Evolutionary conservation across 2,113 vertebrate species (phyloP), one percentile per base, ranked within the genome.

Genomic region (Tachuris rubrigastra): DNA sequence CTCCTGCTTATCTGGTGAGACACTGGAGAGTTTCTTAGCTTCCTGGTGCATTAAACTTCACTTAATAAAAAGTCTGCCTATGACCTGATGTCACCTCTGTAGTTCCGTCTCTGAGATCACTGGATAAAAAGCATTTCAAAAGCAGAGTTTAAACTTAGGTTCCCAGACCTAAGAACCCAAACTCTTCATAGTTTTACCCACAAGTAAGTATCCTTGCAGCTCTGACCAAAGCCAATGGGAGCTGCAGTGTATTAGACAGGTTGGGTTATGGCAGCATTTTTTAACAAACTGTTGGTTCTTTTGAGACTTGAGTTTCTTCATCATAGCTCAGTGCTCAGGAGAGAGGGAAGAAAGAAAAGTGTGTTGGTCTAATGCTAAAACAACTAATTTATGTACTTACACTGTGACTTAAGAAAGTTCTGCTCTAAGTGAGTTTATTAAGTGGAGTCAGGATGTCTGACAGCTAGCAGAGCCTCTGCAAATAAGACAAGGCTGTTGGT

Each of bases 381-480:
- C 93, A 95, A 97, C 96, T 96, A 95, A 97, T 97, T 96, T 97
- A 97, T 97, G 97, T 96, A 93, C 95, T 95, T 95, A 89, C 69
- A 85, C 95, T 96, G 95, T 89, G 96, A 97, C 96, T 97, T 96
- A 97, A 97, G 96, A 97, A 97, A 94, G 93, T 95, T 93, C 88
- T 92, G 77, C 95, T 96, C 60, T 96, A 92, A 97, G 95, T 92
- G 93, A 97, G 97, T 98, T 98, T 98, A 98, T 98, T 96, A 98
- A 98, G 97, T 98, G 97, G 97, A 98, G 97, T 97, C 97, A 97
- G 97, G 92, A 95, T 97, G 97, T 98, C 97, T 98, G 97, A 97
- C 97, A 96, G 95, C 96, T 87, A 89, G 78, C 85, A 96, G 89
- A 97, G 96, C 85, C 90, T 97, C 92, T 92, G 93, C 93, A 97